These are phyloP conservation scores for Gobio occitaniae DNA, from an alignment of 2,797 vertebrate genomes.

Conservation along the genomic window DNA sequence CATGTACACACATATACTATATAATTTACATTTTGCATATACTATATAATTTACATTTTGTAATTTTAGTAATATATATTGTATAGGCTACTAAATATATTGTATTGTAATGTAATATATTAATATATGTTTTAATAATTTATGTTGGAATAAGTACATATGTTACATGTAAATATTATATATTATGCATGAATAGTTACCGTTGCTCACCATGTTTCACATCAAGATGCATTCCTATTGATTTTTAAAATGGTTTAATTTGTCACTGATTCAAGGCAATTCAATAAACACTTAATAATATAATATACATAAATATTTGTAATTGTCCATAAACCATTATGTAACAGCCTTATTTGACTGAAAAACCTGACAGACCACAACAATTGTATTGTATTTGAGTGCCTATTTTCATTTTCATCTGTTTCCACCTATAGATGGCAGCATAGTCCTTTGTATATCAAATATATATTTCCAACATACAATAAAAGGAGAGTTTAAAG, in stretches of 20 bases:
- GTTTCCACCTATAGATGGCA: constrained; percentile 58
- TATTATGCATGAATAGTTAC: neutral
- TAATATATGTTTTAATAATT: neutral
- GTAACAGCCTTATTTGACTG: neutral
- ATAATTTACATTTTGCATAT: too few species aligned
- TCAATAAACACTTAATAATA: neutral
- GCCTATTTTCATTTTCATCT: neutral
- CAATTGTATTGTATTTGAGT: neutral
- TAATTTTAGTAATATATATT: neutral
- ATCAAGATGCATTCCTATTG: too few species aligned
- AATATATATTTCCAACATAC: neutral
- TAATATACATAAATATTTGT: neutral
- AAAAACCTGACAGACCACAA: neutral
- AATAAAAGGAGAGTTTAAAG: neutral
- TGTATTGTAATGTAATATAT: neutral
- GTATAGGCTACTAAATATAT: neutral
- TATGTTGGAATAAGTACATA: neutral
- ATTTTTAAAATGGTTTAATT: neutral
- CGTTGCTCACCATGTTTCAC: neutral
- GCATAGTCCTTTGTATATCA: constrained; percentile 46
- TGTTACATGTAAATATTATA: neutral
- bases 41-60: too few species aligned
- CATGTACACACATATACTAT: too few species aligned
- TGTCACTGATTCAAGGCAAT: neutral
- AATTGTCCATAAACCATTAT: neutral